Percentiles rank a stretch among this genome's conserved stretches.
phyloP scores from a whole-genome alignment of 2,113 vertebrate genomes.

The Vombatus ursinus region DNA sequence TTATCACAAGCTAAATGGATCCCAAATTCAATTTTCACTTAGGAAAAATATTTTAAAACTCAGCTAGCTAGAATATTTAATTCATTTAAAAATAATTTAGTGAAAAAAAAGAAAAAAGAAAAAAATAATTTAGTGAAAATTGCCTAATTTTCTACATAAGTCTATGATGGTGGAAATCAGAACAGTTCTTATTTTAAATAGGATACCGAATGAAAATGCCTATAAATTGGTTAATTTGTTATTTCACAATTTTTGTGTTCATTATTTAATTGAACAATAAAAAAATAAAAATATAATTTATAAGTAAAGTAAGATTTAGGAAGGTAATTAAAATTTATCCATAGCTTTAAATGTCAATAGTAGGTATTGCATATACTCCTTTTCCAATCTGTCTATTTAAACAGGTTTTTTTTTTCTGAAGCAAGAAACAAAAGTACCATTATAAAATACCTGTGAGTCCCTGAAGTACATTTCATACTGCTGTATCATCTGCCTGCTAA shows the following conservation, averaged over 20 bases:
- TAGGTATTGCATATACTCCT: not conserved
- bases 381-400: slow-evolving; percentile 29
- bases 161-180: not conserved
- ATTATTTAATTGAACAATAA: slow-evolving; percentile 14
- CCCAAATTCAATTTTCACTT: slow-evolving; percentile 23
- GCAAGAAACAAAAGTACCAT: not conserved
- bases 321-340: slow-evolving; percentile 30
- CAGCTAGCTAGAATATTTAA: slow-evolving; percentile 32
- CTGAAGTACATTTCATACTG: slow-evolving; percentile 99
- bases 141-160: not conserved
- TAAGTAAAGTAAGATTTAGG: slow-evolving; percentile 32
- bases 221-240: not conserved
- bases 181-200: slow-evolving; percentile 11
- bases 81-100: slow-evolving; percentile 41
- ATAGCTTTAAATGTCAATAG: slow-evolving; percentile 10
- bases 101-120: not conserved
- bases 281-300: slow-evolving; percentile 36
- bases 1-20: not conserved
- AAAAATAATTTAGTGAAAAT: slow-evolving; percentile 11
- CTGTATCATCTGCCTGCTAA: slow-evolving; percentile 99
- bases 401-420: not conserved
- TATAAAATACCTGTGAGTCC: slow-evolving; percentile 91
- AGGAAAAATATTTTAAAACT: slow-evolving; percentile 53
- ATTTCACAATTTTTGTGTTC: not conserved
- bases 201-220: not conserved